A percentile compares a stretch with the other conserved stretches of the same genome.
These are phyloP conservation scores for Glaucomys volans DNA, from an alignment of 2,113 vertebrate genomes.

Conservation along the genomic window DNA sequence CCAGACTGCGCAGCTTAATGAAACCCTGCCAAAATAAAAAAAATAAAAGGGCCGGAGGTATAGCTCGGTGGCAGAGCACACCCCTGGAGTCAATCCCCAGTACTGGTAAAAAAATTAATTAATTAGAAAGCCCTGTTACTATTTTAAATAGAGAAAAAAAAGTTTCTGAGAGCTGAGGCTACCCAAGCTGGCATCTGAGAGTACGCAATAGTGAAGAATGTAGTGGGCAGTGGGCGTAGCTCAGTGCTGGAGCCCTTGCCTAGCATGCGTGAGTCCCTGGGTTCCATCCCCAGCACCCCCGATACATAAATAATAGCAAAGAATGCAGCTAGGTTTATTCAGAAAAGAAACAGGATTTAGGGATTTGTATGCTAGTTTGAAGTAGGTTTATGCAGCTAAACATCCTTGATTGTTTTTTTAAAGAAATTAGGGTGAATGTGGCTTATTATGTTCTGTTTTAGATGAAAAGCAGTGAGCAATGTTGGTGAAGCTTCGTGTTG, in stretches of 20 bases:
- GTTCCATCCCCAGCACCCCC: neutral
- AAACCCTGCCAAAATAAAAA: neutral
- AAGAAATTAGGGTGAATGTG: neutral
- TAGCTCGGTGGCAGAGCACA: neutral
- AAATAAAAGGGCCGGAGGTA: neutral
- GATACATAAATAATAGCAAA: no score
- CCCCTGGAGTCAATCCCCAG: neutral
- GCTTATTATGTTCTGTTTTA: neutral
- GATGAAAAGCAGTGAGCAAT: neutral
- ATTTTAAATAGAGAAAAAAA: constrained; percentile 36
- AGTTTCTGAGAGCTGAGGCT: neutral
- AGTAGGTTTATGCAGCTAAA: neutral
- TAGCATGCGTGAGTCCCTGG: neutral
- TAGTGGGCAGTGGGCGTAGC: neutral
- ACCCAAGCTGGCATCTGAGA: neutral
- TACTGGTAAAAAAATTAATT: neutral
- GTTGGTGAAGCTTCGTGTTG: neutral
- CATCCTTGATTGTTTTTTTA: neutral
- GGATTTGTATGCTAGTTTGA: neutral
- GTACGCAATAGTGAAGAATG: neutral
- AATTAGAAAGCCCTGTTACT: neutral
- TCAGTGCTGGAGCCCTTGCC: neutral
- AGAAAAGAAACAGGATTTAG: neutral
- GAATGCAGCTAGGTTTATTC: neutral
- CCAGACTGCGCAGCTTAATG: neutral